Conservation (phyloP, 1,140 invertebrate genomes). For the Drosophila auraria region DNA sequence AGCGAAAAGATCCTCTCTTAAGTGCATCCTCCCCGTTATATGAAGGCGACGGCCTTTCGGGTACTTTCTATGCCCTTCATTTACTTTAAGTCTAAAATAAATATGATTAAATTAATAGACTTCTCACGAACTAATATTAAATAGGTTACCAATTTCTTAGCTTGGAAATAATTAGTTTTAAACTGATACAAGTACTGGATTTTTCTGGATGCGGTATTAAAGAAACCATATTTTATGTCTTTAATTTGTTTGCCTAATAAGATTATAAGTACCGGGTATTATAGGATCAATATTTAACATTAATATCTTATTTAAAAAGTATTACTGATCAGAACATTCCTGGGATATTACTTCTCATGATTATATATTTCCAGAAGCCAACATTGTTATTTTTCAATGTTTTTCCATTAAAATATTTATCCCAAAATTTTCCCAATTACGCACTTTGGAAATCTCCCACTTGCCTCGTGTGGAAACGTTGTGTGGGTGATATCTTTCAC, state of each 20-base stretch:
- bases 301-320: too few species aligned
- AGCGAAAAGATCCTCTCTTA: slow-evolving; percentile 34
- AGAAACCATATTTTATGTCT: not conserved
- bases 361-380: too few species aligned
- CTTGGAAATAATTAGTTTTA: too few species aligned
- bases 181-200: too few species aligned
- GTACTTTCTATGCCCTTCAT: not conserved
- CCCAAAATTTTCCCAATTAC: not conserved
- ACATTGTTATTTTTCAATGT: too few species aligned
- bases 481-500: slow-evolving; percentile 24
- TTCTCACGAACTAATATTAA: not conserved
- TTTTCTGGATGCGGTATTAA: too few species aligned
- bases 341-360: too few species aligned
- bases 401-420: too few species aligned
- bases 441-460: slow-evolving; percentile 16
- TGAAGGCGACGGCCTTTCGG: not conserved
- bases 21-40: slow-evolving; percentile 35
- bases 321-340: too few species aligned
- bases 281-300: too few species aligned
- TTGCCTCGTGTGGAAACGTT: slow-evolving; percentile 23
- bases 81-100: not conserved
- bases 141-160: not conserved
- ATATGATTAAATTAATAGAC: not conserved
- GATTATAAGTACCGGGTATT: too few species aligned
- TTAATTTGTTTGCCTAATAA: too few species aligned